Evolutionary conservation across 2,888 invertebrate species (phyloP).

Genomic region (Ommatoiulus sabulosus): DNA sequence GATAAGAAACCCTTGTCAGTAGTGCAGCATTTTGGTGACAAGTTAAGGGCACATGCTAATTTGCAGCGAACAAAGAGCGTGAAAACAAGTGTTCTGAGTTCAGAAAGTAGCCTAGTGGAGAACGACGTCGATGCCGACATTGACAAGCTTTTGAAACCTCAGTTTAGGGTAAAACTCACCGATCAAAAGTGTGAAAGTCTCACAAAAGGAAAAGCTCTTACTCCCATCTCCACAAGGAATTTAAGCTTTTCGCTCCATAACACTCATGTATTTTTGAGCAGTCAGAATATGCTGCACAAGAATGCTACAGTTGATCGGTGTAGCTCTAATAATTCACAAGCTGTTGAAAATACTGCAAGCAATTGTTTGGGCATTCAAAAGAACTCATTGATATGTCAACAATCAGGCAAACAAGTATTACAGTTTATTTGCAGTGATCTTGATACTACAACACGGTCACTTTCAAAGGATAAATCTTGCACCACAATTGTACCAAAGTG

Average conservation of each 20-base stretch:
- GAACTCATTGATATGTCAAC: background rate
- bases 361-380: background rate
- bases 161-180: background rate
- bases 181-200: background rate
- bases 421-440: background rate
- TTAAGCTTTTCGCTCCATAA: background rate
- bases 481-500: background rate
- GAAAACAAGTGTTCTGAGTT: background rate
- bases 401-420: background rate
- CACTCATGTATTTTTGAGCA: background rate
- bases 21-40: background rate
- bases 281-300: background rate
- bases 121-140: background rate
- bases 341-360: background rate
- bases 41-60: constrained; percentile 14
- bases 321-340: background rate
- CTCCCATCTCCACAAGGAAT: background rate
- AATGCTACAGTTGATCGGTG: background rate
- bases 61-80: background rate
- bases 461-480: background rate
- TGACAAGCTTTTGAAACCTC: background rate
- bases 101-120: background rate
- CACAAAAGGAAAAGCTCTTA: constrained; percentile 9
- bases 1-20: background rate
- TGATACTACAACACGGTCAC: background rate